phyloP scores from a whole-genome alignment of 37 sponge, comb jelly and placozoan species.

The Crambe crambe region DNA sequence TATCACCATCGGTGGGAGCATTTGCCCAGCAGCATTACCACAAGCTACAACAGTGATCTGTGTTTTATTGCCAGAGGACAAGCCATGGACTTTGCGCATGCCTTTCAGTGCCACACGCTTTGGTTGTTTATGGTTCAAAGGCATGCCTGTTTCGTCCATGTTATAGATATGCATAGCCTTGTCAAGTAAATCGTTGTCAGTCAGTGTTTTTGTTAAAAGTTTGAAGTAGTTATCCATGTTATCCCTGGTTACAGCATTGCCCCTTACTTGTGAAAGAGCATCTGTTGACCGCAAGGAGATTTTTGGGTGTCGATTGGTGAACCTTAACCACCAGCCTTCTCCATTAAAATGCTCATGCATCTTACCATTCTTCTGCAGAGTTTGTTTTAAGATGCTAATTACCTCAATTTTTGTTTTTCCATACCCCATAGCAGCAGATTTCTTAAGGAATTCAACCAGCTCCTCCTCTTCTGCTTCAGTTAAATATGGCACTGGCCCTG shows the following conservation, averaged over 20 bases:
- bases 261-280: not conserved
- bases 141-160: conserved; percentile 6
- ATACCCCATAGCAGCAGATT: not conserved
- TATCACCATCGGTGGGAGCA: conserved; percentile 43
- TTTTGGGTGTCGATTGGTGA: not conserved
- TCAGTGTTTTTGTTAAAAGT: not conserved
- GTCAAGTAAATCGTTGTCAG: not conserved
- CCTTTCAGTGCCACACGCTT: conserved; percentile 25
- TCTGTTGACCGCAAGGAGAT: not conserved
- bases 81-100: conserved; percentile 14
- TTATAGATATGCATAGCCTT: not conserved
- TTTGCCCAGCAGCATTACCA: not conserved
- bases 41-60: conserved; percentile 60
- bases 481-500: not conserved
- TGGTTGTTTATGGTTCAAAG: not conserved
- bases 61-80: conserved; percentile 23
- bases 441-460: not conserved
- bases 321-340: not conserved
- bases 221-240: not conserved
- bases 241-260: not conserved
- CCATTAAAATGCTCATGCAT: not conserved
- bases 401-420: not conserved
- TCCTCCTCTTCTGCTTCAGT: not conserved
- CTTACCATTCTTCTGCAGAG: not conserved
- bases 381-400: not conserved